Percentiles rank a stretch among this genome's conserved stretches.
phyloP scores from a whole-genome alignment of 2,113 vertebrate genomes.

The Megalops atlanticus region DNA sequence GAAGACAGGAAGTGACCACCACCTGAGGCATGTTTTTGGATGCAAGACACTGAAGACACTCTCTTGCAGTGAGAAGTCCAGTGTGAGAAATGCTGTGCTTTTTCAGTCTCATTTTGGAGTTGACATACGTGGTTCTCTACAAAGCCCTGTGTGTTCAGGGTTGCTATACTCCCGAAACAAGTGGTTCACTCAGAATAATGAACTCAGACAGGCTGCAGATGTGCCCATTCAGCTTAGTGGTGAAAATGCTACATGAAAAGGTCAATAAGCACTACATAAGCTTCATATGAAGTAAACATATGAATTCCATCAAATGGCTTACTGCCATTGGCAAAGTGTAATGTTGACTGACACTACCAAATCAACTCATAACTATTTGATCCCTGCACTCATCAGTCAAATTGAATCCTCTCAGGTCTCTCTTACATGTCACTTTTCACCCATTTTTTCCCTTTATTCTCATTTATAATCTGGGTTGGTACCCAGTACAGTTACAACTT shows the following conservation, averaged over 20 bases:
- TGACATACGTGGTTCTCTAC: background rate
- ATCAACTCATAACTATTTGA: slow-evolving; percentile 71
- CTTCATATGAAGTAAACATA: slow-evolving; percentile 72
- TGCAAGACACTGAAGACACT: background rate
- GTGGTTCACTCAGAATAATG: slow-evolving; percentile 57
- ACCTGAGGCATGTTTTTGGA: background rate
- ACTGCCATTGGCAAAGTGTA: slow-evolving; percentile 63
- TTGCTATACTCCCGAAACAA: slow-evolving; percentile 30
- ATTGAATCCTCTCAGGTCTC: too few relatives aligned
- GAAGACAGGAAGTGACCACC: slow-evolving; percentile 7
- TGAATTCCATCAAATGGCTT: slow-evolving; percentile 69
- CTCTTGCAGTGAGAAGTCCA: background rate
- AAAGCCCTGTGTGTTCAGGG: slow-evolving; percentile 9
- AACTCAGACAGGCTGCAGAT: slow-evolving; percentile 50
- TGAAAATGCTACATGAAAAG: slow-evolving; percentile 68
- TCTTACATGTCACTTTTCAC: slow-evolving; percentile 68
- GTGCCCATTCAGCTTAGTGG: slow-evolving; percentile 52
- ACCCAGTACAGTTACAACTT: too few relatives aligned
- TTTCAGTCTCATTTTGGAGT: slow-evolving; percentile 6
- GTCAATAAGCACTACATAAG: slow-evolving; percentile 69
- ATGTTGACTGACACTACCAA: slow-evolving; percentile 58
- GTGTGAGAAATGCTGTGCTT: background rate
- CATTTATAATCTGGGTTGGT: too few relatives aligned
- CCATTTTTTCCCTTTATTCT: too few relatives aligned
- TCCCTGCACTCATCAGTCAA: slow-evolving; percentile 51